Evolutionary conservation across 2,113 vertebrate genomes (phyloP).

Genomic region (Ctenomys sociabilis): DNA sequence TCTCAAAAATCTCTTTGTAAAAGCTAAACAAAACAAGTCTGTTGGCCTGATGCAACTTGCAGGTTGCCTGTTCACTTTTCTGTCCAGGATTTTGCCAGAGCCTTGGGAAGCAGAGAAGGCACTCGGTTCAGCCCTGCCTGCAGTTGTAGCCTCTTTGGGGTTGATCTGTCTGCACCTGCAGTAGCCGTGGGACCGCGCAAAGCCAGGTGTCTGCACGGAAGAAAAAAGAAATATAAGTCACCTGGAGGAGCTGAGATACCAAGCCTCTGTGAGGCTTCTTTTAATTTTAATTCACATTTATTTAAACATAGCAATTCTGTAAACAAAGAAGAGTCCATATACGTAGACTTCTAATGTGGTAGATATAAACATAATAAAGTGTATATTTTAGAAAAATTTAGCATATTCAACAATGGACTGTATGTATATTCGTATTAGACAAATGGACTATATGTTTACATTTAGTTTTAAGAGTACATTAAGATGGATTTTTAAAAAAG

Average conservation of each 20-base stretch:
- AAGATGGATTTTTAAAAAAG: conserved; percentile 56
- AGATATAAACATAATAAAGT: conserved; percentile 81
- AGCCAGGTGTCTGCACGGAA: neutral
- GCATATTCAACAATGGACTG: neutral
- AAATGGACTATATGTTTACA: conserved; percentile 39
- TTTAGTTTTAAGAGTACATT: conserved; percentile 52
- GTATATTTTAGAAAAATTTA: conserved; percentile 58
- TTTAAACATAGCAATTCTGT: conserved; percentile 67
- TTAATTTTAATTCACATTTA: conserved; percentile 74
- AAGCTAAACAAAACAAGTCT: conserved; percentile 62
- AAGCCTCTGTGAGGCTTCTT: neutral
- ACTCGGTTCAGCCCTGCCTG: neutral
- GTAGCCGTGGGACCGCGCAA: neutral
- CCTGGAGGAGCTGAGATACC: neutral
- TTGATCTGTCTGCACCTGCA: neutral
- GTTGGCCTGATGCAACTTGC: conserved; percentile 41
- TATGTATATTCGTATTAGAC: neutral
- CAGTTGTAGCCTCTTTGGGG: neutral
- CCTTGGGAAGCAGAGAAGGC: conserved; percentile 21
- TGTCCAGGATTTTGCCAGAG: conserved; percentile 22
- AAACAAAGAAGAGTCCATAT: conserved; percentile 71
- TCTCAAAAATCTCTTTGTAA: neutral
- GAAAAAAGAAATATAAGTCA: neutral
- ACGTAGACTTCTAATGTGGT: conserved; percentile 60
- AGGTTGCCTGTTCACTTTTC: neutral